phyloP scores from a whole-genome alignment of 2,113 vertebrate species.

The Dicerorhinus sumatrensis region DNA sequence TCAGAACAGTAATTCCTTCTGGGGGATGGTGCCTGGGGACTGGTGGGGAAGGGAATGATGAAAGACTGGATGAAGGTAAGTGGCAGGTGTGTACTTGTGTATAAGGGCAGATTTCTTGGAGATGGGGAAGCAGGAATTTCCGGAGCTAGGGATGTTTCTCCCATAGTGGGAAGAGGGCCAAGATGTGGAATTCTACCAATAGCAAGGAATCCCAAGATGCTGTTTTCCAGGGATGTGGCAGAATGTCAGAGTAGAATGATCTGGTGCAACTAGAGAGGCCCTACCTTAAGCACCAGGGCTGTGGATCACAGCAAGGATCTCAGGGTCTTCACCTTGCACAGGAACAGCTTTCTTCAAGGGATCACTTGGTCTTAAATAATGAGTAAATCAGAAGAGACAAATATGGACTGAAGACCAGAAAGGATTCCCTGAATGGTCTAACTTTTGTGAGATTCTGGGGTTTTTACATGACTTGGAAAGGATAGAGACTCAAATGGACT shows the following conservation, averaged over 20 bases:
- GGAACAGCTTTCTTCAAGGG: background rate
- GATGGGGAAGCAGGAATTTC: background rate
- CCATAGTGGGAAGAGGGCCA: background rate
- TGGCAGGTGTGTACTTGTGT: background rate
- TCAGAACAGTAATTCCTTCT: background rate
- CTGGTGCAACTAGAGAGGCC: background rate
- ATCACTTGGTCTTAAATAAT: background rate
- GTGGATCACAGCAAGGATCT: background rate
- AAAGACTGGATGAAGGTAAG: background rate
- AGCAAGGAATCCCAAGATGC: background rate
- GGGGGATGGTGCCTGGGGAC: background rate
- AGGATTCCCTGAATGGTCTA: background rate
- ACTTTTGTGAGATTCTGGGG: background rate
- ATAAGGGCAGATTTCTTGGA: background rate
- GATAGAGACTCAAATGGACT: background rate
- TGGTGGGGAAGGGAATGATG: rapidly evolving
- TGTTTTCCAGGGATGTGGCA: background rate
- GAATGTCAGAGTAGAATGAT: background rate
- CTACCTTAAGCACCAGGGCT: background rate
- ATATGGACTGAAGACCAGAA: background rate
- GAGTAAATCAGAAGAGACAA: background rate
- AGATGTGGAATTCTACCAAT: background rate
- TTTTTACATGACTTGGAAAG: background rate
- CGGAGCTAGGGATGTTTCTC: background rate
- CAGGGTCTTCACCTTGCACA: background rate